Evolutionary conservation across 2,888 invertebrate species (phyloP).

Genomic region (Teleogryllus oceanicus): DNA sequence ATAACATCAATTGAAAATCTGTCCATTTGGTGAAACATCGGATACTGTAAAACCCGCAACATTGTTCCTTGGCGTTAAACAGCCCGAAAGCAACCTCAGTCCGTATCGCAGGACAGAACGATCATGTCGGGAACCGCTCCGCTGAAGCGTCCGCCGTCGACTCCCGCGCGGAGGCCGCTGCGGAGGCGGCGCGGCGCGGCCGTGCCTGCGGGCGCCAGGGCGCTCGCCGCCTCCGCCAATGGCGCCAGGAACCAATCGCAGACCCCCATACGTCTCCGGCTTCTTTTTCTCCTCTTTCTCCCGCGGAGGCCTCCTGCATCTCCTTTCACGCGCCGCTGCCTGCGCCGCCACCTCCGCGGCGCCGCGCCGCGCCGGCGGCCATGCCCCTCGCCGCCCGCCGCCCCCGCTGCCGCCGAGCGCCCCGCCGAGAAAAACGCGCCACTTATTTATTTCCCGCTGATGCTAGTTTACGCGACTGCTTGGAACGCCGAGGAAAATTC

Average conservation of each 20-base stretch:
- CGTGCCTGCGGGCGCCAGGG: too few species aligned
- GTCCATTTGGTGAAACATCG: too few species aligned
- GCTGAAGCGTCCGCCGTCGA: too few species aligned
- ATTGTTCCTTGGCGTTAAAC: too few species aligned
- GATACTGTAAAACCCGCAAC: too few species aligned
- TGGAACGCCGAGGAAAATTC: neutral
- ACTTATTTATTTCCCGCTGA: neutral
- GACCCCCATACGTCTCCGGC: neutral
- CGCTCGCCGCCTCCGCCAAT: neutral
- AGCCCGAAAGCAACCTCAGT: too few species aligned
- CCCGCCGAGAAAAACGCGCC: neutral
- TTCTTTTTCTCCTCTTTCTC: neutral
- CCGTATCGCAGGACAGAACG: too few species aligned
- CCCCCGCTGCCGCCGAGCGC: neutral
- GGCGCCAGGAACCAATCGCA: neutral
- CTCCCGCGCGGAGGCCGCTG: too few species aligned
- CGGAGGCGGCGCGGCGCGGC: too few species aligned
- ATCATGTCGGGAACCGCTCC: too few species aligned
- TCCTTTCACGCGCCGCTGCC: neutral
- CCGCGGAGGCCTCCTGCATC: neutral
- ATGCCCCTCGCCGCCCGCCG: neutral
- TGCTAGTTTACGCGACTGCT: neutral
- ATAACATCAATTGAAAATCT: too few species aligned
- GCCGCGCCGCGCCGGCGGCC: neutral
- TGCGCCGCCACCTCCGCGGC: neutral